These are phyloP conservation scores for Homarus americanus DNA, from an alignment of 1,140 invertebrate genomes.

Conservation along the genomic window DNA sequence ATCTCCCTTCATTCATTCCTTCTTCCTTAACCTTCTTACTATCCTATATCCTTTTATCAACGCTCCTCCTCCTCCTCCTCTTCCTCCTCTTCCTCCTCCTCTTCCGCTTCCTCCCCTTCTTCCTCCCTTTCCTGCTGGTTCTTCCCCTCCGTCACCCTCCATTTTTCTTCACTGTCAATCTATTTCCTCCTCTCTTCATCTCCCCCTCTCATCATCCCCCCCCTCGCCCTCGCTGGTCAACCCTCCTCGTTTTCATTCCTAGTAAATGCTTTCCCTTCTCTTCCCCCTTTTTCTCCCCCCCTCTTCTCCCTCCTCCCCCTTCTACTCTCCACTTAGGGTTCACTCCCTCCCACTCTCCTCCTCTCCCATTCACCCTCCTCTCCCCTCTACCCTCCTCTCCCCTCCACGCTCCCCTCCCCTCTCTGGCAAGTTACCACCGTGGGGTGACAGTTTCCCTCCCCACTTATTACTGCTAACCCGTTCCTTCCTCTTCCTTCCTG, in stretches of 20 bases:
- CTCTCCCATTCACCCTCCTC: too few relatives aligned
- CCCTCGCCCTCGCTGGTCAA: too few relatives aligned
- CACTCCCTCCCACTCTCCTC: too few relatives aligned
- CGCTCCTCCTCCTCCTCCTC: neutral
- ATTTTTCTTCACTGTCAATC: too few relatives aligned
- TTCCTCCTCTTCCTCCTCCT: too few relatives aligned
- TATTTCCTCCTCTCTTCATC: neutral
- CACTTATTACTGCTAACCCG: too few relatives aligned
- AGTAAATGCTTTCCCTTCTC: neutral
- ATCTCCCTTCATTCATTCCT: neutral
- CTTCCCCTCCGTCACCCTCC: neutral
- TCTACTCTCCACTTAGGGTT: too few relatives aligned
- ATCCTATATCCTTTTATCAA: neutral
- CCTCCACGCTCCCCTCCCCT: conserved; percentile 9
- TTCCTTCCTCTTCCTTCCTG: too few relatives aligned
- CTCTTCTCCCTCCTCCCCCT: neutral
- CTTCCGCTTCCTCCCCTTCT: too few relatives aligned
- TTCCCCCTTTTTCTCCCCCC: neutral
- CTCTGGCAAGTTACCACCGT: neutral
- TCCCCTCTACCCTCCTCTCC: neutral
- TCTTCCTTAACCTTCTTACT: neutral
- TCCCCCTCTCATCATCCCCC: neutral
- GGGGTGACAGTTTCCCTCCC: too few relatives aligned
- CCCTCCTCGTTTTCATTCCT: neutral
- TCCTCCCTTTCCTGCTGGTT: neutral